Evolutionary conservation across 1,140 invertebrate species (phyloP), one percentile per base, ranked within the genome.

Genomic region (Nephotettix cincticeps): DNA sequence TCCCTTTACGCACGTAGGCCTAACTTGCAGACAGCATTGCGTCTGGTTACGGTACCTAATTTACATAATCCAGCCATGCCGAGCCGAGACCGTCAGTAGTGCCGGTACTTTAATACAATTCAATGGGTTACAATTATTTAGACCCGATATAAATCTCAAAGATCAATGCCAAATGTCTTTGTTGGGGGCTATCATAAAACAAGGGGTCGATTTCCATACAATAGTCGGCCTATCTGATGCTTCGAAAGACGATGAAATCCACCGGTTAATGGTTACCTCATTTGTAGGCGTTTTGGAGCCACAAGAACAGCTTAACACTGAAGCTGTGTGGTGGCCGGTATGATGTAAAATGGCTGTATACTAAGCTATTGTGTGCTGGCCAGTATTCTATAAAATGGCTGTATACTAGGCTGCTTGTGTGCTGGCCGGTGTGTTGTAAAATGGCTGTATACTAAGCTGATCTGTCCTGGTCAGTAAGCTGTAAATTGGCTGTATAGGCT

Each of bases 91-190:
- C 9, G 56, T 61, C 56, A 23, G 56, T 61, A 61, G 56, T 61
- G 25, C 56, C 25, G 56, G 56, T 25, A 61, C 28, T 61, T 61
- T 61, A 61, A 61, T 61, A 61, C 56, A 61, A 61, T 61, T 61
- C 56, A 61, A 61, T 61, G 56, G 56, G 56, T 61, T 61, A 61
- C 56, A 61, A 61, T 61, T 61, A 61, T 61, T 61, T 61, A 61
- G 23, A 61, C 13, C 56, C 21, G 56, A 61, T 61, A 61, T 61
- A 61, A 61, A 61, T 61, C 56, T 61, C 21, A 61, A 61, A 61
- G 56, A 61, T 61, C 56, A 61, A 61, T 61, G 56, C 56, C 56
- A 61, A 61, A 61, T 61, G 56, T 61, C 56, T 61, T 61, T 61
- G 56, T 61, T 61, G 56, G 56, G 25, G 56, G 56, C 56, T 61